Evolutionary conservation across 2,888 invertebrate genomes (phyloP).

Genomic region (Formica aserva): DNA sequence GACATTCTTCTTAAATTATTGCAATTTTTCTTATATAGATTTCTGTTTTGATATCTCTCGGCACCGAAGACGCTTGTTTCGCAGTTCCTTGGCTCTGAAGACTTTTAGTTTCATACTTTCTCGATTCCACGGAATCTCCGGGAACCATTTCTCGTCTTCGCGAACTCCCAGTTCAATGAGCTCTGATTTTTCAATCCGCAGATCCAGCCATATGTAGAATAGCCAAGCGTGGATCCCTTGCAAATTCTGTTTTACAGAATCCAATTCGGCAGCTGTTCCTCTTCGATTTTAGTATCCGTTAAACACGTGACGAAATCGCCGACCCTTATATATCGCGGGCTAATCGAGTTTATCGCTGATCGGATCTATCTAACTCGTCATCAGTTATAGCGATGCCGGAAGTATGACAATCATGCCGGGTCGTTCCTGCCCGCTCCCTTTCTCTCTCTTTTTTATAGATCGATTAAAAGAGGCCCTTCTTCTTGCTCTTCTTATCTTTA

Average conservation of each 20-base stretch:
- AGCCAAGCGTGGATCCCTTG: background rate
- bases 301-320: background rate
- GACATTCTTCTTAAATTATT: background rate
- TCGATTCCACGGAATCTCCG: background rate
- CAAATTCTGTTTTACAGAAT: background rate
- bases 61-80: background rate
- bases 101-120: background rate
- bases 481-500: constrained; percentile 95
- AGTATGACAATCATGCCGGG: constrained; percentile 34
- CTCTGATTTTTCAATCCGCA: background rate
- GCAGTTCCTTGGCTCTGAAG: background rate
- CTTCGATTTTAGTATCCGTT: background rate
- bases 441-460: background rate
- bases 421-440: constrained; percentile 33
- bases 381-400: background rate
- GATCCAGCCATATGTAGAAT: background rate
- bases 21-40: background rate
- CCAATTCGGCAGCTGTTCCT: background rate
- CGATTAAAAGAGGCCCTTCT: constrained; percentile 94
- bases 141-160: background rate
- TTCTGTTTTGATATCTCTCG: background rate
- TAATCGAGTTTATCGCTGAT: background rate
- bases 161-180: background rate
- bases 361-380: constrained; percentile 9
- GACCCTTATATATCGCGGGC: background rate